A percentile compares a stretch with the other conserved stretches of the same genome.
These are phyloP conservation scores for Hoplodrina ambigua DNA, from an alignment of 2,888 invertebrate species.

Conservation along the genomic window DNA sequence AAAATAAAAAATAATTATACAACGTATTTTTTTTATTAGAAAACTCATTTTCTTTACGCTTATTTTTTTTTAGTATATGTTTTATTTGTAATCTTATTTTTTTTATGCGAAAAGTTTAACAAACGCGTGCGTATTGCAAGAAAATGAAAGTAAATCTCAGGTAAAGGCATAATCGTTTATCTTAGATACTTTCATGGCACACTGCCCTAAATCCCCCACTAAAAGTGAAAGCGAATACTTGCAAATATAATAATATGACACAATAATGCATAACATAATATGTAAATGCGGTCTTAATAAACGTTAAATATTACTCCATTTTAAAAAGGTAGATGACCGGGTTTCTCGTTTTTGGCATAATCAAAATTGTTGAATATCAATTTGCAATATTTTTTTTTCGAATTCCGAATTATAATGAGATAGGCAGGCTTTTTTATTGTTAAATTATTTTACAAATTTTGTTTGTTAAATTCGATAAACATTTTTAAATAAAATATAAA, in stretches of 20 bases:
- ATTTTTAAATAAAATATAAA: too few relatives aligned
- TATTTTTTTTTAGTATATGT: background rate
- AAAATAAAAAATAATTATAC: too few relatives aligned
- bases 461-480: too few relatives aligned
- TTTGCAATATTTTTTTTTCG: background rate
- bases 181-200: conserved; percentile 66
- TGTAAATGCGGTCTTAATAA: conserved; percentile 51
- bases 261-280: conserved; percentile 73
- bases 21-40: background rate
- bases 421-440: background rate
- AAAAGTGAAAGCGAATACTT: conserved; percentile 77
- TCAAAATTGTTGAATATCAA: background rate
- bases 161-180: conserved; percentile 52
- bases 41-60: background rate
- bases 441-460: background rate
- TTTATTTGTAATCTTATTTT: background rate
- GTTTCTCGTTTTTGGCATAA: conserved; percentile 17
- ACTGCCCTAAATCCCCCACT: conserved; percentile 75
- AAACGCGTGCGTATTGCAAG: conserved; percentile 20
- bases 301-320: conserved; percentile 35
- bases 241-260: conserved; percentile 74
- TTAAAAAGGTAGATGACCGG: conserved; percentile 25
- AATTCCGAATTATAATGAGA: background rate
- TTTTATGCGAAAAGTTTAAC: conserved; percentile 12
- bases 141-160: conserved; percentile 54